phyloP scores from a whole-genome alignment of 2,888 invertebrate species.

The Glaucopsyche alexis region DNA sequence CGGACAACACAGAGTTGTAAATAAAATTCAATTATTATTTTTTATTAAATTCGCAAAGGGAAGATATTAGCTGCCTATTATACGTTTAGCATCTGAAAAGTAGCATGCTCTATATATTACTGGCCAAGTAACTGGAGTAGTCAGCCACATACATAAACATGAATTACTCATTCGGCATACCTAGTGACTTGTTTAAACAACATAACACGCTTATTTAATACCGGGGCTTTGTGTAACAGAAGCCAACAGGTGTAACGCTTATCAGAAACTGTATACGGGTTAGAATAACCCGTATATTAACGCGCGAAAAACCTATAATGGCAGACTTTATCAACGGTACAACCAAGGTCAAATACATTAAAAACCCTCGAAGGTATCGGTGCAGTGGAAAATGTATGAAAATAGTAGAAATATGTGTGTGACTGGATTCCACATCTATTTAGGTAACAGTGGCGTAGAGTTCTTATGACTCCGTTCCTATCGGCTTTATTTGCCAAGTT shows the following conservation, averaged over 20 bases:
- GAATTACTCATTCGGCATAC: slow-evolving; percentile 10
- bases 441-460: no score
- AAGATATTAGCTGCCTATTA: no score
- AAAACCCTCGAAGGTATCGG: not conserved
- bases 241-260: not conserved
- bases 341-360: slow-evolving; percentile 3
- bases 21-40: no score
- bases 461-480: no score
- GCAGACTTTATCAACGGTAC: not conserved
- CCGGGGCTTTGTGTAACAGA: not conserved
- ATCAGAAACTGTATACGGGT: not conserved
- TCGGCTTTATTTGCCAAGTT: no score
- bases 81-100: not conserved
- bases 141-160: not conserved
- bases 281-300: not conserved
- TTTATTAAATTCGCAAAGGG: no score
- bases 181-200: not conserved
- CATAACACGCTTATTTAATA: not conserved
- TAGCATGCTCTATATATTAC: not conserved
- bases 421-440: no score
- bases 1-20: no score
- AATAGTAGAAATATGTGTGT: no score
- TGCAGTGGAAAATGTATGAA: not conserved
- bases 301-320: not conserved
- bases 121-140: not conserved